Evolutionary conservation across 2,113 vertebrate genomes (phyloP), one percentile per base, ranked within the genome.

Genomic region (Isurus oxyrinchus): DNA sequence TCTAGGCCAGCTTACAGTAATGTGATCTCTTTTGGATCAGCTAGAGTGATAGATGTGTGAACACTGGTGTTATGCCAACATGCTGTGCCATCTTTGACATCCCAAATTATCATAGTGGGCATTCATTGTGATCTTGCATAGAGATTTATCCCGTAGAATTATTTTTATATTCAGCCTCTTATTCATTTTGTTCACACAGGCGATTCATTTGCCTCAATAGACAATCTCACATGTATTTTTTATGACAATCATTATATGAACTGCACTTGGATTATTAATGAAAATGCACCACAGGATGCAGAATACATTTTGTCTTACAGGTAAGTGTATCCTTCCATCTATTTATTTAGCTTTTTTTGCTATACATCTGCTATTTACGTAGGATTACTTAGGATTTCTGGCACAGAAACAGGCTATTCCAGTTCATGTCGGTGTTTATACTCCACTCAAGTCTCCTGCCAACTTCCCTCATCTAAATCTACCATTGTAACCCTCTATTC

Each of bases 171-270:
- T 67, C 2, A 59, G 2, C 27, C 44, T 95, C 21, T 44, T 44
- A 40, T 44, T 66, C 4, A 44, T 44, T 57, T 44, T 67, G 21
- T 67, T 67, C 19, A 10, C 57, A 44, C 93, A 95, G 93, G 93
- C 25, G 16, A 95, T 67, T 23, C 2, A 27, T 95, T 95, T 95
- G 63, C 93, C 61, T 69, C 93, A 11, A 21, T 95, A 49, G n/a
- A 95, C 5, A 97, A 97, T 93, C 96, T 97, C 96, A 97, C 97
- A 0, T 97, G 97, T 96, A 69, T 97, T 94, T 97, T 97, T 96
- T 97, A 97, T 25, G 97, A 97, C 11, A 96, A 96, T 96, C 96
- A 96, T 69, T 96, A 95, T 96, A 96, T 97, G 96, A 97, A 97
- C 53, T 97, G 97, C 69, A 97, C 97, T 13, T 97, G 97, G 97